phyloP scores from a whole-genome alignment of 1,140 invertebrate genomes.

The Pogonus chalceus region DNA sequence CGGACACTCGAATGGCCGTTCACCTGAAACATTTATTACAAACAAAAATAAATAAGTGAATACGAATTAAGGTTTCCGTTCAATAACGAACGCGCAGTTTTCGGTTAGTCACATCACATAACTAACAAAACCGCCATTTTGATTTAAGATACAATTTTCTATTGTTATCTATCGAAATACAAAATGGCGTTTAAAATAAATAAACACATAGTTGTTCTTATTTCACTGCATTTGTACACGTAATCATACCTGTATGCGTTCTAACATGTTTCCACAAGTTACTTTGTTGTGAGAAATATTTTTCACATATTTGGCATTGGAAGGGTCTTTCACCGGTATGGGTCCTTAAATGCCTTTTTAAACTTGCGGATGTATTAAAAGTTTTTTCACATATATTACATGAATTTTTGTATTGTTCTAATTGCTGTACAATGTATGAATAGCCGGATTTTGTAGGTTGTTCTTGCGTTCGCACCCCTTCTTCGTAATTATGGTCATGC shows the following conservation, averaged over 20 bases:
- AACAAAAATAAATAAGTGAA: background rate
- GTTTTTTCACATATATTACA: background rate
- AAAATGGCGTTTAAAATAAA: too few species aligned
- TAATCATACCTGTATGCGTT: slow-evolving; percentile 15
- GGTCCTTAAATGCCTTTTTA: slow-evolving; percentile 26
- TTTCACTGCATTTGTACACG: background rate
- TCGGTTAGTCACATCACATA: too few species aligned
- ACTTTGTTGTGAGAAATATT: slow-evolving; percentile 35
- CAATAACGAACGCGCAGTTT: too few species aligned
- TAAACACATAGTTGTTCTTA: background rate
- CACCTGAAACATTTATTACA: background rate
- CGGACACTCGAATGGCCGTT: slow-evolving; percentile 10
- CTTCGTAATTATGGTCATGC: slow-evolving; percentile 1
- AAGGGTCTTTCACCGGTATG: slow-evolving; percentile 75
- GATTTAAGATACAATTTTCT: too few species aligned
- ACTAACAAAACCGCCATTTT: too few species aligned
- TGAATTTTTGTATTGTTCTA: background rate
- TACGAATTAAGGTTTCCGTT: too few species aligned
- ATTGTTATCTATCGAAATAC: too few species aligned
- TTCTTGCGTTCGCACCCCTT: background rate
- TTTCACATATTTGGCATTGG: slow-evolving; percentile 65
- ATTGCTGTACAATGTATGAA: background rate
- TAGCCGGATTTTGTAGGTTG: background rate
- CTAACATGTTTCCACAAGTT: slow-evolving; percentile 16
- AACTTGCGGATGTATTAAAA: background rate